phyloP scores from a whole-genome alignment of 2,888 invertebrate species.

The Thymelicus sylvestris region DNA sequence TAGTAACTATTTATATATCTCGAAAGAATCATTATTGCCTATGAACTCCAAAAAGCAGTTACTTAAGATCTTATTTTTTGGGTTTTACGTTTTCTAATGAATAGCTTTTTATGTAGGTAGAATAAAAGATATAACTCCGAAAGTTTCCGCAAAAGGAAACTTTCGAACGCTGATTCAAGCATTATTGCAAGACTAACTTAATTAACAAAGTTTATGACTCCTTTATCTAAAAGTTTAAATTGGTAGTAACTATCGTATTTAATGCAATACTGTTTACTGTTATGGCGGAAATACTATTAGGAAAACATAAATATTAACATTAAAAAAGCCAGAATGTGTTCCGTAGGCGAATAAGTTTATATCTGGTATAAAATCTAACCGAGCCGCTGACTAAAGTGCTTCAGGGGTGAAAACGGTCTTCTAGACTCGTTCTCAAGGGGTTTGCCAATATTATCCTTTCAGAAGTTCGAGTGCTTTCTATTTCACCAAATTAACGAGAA shows the following conservation, averaged over 20 bases:
- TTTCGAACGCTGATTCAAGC: background rate
- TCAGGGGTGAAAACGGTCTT: constrained; percentile 1
- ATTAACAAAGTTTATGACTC: background rate
- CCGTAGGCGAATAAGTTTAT: background rate
- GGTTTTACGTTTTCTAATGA: background rate
- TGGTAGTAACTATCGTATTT: background rate
- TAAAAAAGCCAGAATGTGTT: background rate
- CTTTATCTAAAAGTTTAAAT: background rate
- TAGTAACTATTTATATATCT: too few relatives aligned
- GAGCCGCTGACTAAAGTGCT: background rate
- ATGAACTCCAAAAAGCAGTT: too few relatives aligned
- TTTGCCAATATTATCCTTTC: background rate
- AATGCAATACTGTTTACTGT: background rate
- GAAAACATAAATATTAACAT: too few relatives aligned
- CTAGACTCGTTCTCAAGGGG: background rate
- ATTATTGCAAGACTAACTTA: background rate
- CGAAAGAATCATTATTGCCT: too few relatives aligned
- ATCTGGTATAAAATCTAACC: background rate
- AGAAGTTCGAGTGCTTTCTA: background rate
- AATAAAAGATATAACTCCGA: background rate
- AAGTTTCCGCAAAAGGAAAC: background rate
- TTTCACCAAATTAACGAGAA: background rate
- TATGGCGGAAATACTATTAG: too few relatives aligned
- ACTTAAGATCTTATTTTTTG: too few relatives aligned
- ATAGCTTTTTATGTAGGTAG: background rate